Evolutionary conservation across 2,797 vertebrate species (phyloP), one percentile per base, ranked within the genome.

Genomic region (Sphenodon punctatus): DNA sequence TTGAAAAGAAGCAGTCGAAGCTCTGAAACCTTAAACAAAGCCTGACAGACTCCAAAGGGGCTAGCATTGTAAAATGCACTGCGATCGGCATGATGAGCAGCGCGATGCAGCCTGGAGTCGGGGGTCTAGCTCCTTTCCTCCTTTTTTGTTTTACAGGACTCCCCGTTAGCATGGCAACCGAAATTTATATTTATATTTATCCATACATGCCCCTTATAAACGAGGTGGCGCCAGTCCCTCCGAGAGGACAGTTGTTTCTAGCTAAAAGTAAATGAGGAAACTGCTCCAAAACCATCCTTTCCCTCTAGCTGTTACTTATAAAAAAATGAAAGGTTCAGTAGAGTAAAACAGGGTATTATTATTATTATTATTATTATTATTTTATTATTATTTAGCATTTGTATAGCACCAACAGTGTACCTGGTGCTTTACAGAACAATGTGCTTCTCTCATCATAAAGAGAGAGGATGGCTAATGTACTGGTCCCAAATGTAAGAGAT

Each of bases 151-250:
- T 86, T 60, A 46, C 64, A 55, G 81, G 78, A 75, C 69, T 78
- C 55, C 30, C 45, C 58, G 89, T 85, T 89, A 86, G 73, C 88
- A 80, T 92, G 85, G 81, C 83, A 92, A 92, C 88, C 3, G 0
- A 77, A 78, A 89, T 78, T 55, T 67, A 1, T 43, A 89, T 78
- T 55, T 67, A 1, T 43, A 13, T 85, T 82, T 89, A 45, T 72
- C 17, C 34, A 55, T 5, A n/a, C n/a, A 5, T 1, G 1, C 67
- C 64, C 19, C 27, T 82, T 1, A 1, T 11, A 43, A 67, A 39
- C 32, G 78, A 88, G 36, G 20, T 55, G 23, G 6, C 9, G 4
- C 25, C 32, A 27, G 12, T 20, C 75, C 4, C 84, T 73, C 19
- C 16, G 55, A 13, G 0, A 6, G 60, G 49, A 20, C 25, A 86